Conservation (phyloP, 2,888 invertebrate species). For the Drosophila maculinotata region DNA sequence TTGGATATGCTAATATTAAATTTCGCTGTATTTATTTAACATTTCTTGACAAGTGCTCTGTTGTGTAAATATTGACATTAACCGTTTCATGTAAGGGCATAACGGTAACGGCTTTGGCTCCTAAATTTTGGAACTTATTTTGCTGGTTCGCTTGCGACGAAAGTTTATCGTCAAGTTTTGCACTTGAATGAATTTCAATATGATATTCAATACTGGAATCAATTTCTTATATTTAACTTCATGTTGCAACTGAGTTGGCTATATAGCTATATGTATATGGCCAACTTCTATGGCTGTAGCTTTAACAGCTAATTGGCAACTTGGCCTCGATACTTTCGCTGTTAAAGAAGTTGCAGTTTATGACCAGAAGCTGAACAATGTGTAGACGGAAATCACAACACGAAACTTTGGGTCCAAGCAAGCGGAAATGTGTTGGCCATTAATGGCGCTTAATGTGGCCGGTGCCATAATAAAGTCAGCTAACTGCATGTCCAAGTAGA, state of each 20-base stretch:
- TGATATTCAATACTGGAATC: conserved; percentile 48
- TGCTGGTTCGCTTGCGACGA: conserved; percentile 16
- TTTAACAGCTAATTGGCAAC: conserved; percentile 52
- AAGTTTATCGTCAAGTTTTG: conserved; percentile 75
- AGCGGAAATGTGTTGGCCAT: conserved; percentile 62
- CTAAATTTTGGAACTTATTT: neutral
- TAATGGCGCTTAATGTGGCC: conserved; percentile 71
- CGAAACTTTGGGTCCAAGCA: conserved; percentile 35
- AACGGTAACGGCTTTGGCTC: neutral
- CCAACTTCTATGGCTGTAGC: conserved; percentile 3
- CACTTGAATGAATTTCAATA: conserved; percentile 66
- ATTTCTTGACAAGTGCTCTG: neutral
- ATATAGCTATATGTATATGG: conserved; percentile 3
- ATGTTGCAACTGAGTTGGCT: neutral
- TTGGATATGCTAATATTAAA: too few species aligned
- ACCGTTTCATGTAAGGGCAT: conserved; percentile 8
- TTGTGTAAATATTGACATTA: neutral
- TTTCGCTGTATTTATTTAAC: too few species aligned
- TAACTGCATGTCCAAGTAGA: conserved; percentile 67
- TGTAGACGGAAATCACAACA: conserved; percentile 52
- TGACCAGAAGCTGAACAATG: conserved; percentile 21
- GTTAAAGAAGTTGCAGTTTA: conserved; percentile 11
- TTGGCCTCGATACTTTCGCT: conserved; percentile 29
- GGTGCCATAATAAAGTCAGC: conserved; percentile 60
- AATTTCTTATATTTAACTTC: conserved; percentile 1